Percentiles rank a stretch among this genome's conserved stretches.
These are phyloP conservation scores for Thinocorus orbignyianus DNA, from an alignment of 2,113 vertebrate genomes.

Conservation along the genomic window DNA sequence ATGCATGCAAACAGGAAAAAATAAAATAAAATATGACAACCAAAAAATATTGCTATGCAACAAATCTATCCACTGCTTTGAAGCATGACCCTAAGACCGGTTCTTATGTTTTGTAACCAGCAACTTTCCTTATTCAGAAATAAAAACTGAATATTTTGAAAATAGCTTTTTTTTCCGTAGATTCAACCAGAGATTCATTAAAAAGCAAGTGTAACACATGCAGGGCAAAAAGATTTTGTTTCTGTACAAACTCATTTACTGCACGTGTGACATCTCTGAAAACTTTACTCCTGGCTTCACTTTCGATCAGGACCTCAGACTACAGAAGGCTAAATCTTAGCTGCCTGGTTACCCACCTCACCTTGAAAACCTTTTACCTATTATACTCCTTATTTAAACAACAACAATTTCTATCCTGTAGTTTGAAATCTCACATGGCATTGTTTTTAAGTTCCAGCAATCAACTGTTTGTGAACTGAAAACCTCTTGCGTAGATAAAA, in stretches of 20 bases:
- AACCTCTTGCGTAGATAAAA: not conserved
- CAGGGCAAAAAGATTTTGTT: not conserved
- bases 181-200: not conserved
- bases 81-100: not conserved
- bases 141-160: not conserved
- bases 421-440: not conserved
- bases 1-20: not conserved
- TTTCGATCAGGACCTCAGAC: not conserved
- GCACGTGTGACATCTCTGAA: not conserved
- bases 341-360: not conserved
- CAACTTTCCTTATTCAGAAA: not conserved
- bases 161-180: not conserved
- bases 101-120: not conserved
- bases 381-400: not conserved
- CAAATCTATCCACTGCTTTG: not conserved
- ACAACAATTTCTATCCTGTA: not conserved
- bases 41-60: not conserved
- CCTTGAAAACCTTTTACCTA: not conserved
- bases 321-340: not conserved
- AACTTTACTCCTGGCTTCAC: not conserved
- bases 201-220: rapidly evolving
- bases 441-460: not conserved
- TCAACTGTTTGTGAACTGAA: not conserved
- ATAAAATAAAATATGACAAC: not conserved
- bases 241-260: not conserved